Conservation (phyloP, 2,113 vertebrate genomes). For the Amphiprion percula region DNA sequence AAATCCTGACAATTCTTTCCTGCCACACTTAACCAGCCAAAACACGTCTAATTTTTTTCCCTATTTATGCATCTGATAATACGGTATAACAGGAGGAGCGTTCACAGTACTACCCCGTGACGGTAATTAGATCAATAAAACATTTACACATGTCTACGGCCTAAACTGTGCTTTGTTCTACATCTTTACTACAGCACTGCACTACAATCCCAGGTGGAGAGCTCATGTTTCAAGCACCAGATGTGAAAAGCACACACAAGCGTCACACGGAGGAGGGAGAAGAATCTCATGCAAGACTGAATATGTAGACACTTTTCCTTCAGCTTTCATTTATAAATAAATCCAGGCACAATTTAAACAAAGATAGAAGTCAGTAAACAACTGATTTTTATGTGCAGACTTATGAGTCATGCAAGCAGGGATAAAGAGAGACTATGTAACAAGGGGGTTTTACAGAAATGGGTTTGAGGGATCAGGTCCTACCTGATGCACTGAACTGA, state of each 20-base stretch:
- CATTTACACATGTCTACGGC: constrained; percentile 36
- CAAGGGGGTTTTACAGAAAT: constrained; percentile 6
- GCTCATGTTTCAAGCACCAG: constrained; percentile 64
- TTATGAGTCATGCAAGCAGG: constrained; percentile 16
- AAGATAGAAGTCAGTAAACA: constrained; percentile 21
- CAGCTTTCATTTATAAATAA: constrained; percentile 45
- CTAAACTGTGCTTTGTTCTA: constrained; percentile 52
- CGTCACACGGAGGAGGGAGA: constrained; percentile 34
- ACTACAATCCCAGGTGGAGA: constrained; percentile 65
- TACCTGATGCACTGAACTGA: constrained; percentile 98
- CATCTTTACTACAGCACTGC: constrained; percentile 46
- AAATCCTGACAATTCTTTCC: constrained; percentile 3
- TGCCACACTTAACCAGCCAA: constrained; percentile 7
- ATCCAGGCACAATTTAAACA: constrained; percentile 15
- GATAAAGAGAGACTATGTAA: constrained; percentile 21
- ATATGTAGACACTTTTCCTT: constrained; percentile 35
- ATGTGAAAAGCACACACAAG: constrained; percentile 54
- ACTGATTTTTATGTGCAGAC: constrained; percentile 15
- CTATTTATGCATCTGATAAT: constrained; percentile 29
- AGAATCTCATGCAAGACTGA: constrained; percentile 44
- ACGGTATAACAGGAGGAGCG: constrained; percentile 1
- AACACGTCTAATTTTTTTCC: not conserved
- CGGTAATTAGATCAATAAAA: constrained; percentile 49
- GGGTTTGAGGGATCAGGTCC: constrained; percentile 69
- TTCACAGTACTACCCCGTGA: constrained; percentile 16